These are phyloP conservation scores for Eclectus roratus DNA, from an alignment of 2,113 vertebrate genomes.

Conservation along the genomic window DNA sequence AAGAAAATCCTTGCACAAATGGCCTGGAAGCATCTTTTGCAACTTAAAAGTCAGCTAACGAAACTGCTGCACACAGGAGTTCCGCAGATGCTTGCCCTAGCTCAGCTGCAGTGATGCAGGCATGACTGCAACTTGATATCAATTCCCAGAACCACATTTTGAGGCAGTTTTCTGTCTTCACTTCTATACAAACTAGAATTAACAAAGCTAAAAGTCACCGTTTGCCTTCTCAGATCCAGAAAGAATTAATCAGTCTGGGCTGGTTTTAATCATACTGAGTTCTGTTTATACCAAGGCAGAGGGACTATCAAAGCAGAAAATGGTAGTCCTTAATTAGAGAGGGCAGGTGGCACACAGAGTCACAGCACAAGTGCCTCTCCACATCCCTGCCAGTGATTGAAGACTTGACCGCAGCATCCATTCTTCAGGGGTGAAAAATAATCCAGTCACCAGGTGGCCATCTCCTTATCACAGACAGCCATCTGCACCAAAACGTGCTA, in stretches of 20 bases:
- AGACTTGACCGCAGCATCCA: conserved; percentile 51
- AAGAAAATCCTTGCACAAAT: conserved; percentile 21
- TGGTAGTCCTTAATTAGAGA: conserved; percentile 61
- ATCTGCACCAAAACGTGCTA: conserved; percentile 50
- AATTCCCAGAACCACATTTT: background rate
- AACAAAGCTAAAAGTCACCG: conserved; percentile 6
- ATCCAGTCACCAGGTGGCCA: conserved; percentile 60
- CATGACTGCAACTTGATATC: background rate
- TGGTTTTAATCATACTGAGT: conserved; percentile 11
- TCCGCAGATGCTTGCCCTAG: background rate
- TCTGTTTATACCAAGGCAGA: conserved; percentile 24
- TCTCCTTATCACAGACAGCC: conserved; percentile 54
- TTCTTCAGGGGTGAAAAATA: conserved; percentile 63
- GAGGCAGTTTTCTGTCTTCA: background rate
- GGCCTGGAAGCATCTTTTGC: background rate
- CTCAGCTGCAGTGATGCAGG: conserved; percentile 5
- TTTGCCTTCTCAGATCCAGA: background rate
- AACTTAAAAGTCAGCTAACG: background rate
- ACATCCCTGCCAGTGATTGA: conserved; percentile 36
- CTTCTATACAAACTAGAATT: background rate
- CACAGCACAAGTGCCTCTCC: conserved; percentile 35
- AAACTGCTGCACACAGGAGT: background rate
- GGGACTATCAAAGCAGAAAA: conserved; percentile 60
- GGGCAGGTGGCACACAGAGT: conserved; percentile 64
- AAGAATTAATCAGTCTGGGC: background rate